A percentile compares a stretch with the other conserved stretches of the same genome.
These are phyloP conservation scores for Steromphala cineraria DNA, from an alignment of 2,888 invertebrate genomes.

Conservation along the genomic window DNA sequence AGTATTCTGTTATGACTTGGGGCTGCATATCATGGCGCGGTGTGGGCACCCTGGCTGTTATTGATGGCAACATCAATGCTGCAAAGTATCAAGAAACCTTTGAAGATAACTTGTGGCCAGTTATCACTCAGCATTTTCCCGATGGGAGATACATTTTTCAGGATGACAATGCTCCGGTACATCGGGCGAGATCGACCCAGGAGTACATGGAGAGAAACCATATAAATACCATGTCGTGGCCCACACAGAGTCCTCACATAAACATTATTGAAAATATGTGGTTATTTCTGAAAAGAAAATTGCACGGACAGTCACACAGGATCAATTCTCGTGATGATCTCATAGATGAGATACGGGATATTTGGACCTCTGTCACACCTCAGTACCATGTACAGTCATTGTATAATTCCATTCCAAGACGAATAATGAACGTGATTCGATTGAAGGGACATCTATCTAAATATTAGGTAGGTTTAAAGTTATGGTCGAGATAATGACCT, in stretches of 20 bases:
- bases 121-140: constrained; percentile 18
- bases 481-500: no score
- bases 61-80: constrained; percentile 17
- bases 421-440: not conserved
- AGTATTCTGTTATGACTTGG: no score
- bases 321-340: no score
- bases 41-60: constrained; percentile 5
- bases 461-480: not conserved
- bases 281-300: no score
- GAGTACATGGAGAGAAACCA: not conserved
- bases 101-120: constrained; percentile 20
- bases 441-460: not conserved
- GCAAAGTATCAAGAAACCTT: constrained; percentile 10
- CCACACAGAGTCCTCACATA: no score
- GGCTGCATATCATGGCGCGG: constrained; percentile 14
- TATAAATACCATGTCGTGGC: no score
- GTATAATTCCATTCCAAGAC: not conserved
- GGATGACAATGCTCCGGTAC: constrained; percentile 6
- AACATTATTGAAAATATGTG: no score
- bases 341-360: no score
- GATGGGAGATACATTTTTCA: not conserved
- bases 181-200: not conserved
- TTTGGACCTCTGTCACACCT: no score
- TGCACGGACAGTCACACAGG: no score
- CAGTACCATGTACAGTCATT: no score